These are phyloP conservation scores for Kryptolebias ocellatus DNA, from an alignment of 2,797 vertebrate species.

Conservation along the genomic window DNA sequence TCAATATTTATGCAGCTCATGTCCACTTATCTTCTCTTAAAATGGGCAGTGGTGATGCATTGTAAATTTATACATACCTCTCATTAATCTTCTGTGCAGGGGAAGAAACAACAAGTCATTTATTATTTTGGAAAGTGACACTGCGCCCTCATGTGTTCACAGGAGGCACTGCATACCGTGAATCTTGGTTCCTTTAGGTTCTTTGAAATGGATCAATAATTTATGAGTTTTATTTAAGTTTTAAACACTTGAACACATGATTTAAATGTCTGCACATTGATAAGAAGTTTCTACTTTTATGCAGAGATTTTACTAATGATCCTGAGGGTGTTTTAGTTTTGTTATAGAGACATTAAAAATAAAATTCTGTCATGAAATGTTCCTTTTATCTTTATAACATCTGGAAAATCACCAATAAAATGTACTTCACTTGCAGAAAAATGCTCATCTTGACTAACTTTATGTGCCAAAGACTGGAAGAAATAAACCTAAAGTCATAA, in stretches of 20 bases:
- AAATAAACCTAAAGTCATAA: neutral
- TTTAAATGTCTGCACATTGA: too few relatives aligned
- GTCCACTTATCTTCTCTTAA: constrained; percentile 25
- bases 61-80: constrained; percentile 35
- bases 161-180: constrained; percentile 20
- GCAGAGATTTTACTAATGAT: too few relatives aligned
- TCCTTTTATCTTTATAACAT: too few relatives aligned
- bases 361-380: too few relatives aligned
- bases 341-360: too few relatives aligned
- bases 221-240: too few relatives aligned
- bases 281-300: too few relatives aligned
- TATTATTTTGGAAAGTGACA: constrained; percentile 30
- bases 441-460: neutral
- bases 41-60: constrained; percentile 27
- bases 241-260: too few relatives aligned
- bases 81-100: constrained; percentile 52
- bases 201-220: neutral
- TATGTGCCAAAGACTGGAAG: neutral
- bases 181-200: neutral
- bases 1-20: constrained; percentile 45
- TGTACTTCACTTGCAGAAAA: neutral
- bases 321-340: too few relatives aligned
- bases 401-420: too few relatives aligned
- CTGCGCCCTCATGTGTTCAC: constrained; percentile 66
- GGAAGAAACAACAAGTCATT: constrained; percentile 10